Base-by-base conservation (phyloP, 2,888 invertebrate species). In the Physocephala rufipes region DNA sequence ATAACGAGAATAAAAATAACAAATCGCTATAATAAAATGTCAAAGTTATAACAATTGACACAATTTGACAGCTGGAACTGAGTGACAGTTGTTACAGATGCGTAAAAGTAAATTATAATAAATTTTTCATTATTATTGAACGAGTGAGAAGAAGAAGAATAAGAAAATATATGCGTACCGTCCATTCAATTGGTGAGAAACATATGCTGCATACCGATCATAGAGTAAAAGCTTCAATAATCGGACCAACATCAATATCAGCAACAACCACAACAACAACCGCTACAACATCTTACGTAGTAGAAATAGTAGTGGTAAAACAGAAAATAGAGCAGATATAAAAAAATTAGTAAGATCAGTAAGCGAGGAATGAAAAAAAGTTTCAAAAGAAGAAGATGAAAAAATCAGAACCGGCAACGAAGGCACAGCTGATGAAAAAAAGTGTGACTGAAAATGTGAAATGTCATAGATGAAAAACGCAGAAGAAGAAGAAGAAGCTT, bases 1-100 rank as follows among this genome's bases (percentile, higher is more conserved):
- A 36, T 7, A 7, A 36, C 36, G 19, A 65, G 24, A 21, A 51
- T 58, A 66, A 61, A 71, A 66, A 67, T 77, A 78, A 80, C 75
- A 79, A 78, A 77, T 79, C 79, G 77, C 79, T 79, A 78, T 81
- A 79, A 80, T 80, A 80, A 81, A 81, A 77, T 78, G 80, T 81
- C 80, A 81, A 61, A 58, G 61, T 67, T 76, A 71, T 69, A 63
- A 77, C 76, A 77, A 80, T 78, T 78, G 76, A 78, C 80, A 15
- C 9, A 9, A n/a, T 19, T 2, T 21, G 53, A 53, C 21, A 21
- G 15, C 58, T 21, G 16, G 78, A 74, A 77, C 74, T 75, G 81
- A 79, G 80, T 78, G 74, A 75, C 77, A 72, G 81, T 78, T 78
- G 47, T 47, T 45, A 59, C 55, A 58, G 28, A 16, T 28, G 2